Base-by-base conservation (phyloP, 2,113 vertebrate genomes). In the Eulemur rufifrons region DNA sequence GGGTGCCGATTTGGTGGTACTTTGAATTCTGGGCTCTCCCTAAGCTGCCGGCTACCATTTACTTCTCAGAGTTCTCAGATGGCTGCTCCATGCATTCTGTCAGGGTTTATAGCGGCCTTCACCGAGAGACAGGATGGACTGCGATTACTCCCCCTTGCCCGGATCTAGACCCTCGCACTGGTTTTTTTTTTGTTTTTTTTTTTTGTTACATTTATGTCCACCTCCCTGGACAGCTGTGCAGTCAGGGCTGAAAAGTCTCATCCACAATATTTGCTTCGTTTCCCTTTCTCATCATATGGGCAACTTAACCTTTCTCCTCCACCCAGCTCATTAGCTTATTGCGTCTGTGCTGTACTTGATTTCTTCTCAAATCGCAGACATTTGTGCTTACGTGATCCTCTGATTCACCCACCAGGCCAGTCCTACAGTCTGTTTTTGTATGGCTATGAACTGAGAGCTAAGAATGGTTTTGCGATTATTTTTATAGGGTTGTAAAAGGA, bases 381-480 rank as follows among this genome's bases (percentile, higher is more conserved):
- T 66, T 11, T 95, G 64, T 88, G 10, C 9, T 15, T 61, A 3
- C 27, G 15, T 37, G 63, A n/a, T 73, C n/a, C 34, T 27, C 5
- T 18, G 54, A 34, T 25, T 39, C 34, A 20, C 21, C 7, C 3
- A 86, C 32, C 61, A 39, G 56, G 18, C 47, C 52, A 56, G 86
- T 85, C 29, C 47, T 84, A 54, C 0, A 63, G n/a, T 82, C 85
- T 95, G 66, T n/a, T 91, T 94, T 71, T 88, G 21, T 54, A 61
- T 76, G 71, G 34, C 47, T 77, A 52, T 47, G 76, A 82, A 88
- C 54, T 68, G n/a, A 11, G 12, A 93, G 63, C 69, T 93, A 73
- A 95, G 82, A 77, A 77, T 91, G 39, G 8, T 50, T 89, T 90
- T 77, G 56, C 64, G 56, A 71, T 32, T 32, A 91, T 94, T 76